Base-by-base conservation (phyloP, 2,888 invertebrate species). In the Dusona sp. region DNA sequence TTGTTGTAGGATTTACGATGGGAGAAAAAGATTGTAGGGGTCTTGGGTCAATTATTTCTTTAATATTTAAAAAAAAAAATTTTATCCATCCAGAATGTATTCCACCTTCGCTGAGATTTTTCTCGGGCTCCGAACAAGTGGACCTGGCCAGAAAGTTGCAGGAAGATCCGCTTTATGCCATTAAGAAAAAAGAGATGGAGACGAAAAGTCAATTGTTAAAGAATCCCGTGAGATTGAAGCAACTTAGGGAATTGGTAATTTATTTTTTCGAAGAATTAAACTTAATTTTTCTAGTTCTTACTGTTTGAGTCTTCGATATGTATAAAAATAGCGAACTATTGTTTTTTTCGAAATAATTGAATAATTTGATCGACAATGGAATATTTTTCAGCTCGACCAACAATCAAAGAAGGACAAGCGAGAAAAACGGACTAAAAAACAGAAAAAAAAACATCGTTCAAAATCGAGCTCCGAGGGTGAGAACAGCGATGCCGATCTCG, bases 151-250 rank as follows among this genome's bases (percentile, higher is more conserved):
- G 98, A 29, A 99, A 99, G 94, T 95, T 98, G 87, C 96, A 98
- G 92, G 99, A 99, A 94, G 99, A 99, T 95, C 99, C 99, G 0
- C 94, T 99, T 57, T 96, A 98, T 92, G 96, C 97, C 3, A 99
- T 99, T 9, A 98, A 97, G 91, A 97, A 98, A 92, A 96, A 97
- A 80, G 99, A 99, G 94, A 96, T 98, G 92, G 98, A 99, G 92
- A 97, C 97, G 0, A 95, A 97, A 61, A 96, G 97, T 84, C 97
- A 98, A 84, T 95, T 99, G 51, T 94, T 99, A 4, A 97, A 98
- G 90, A 99, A 99, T 95, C 99, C 99, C 0, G 96, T 99, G 0
- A 98, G 98, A 94, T 95, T 99, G 89, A 98, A 98, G 89, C 97
- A 97, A 91, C 95, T 99, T 0, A 96, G 98, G 90, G 96, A 98